phyloP scores from a whole-genome alignment of 2,888 invertebrate species.

The Artemia sp. region DNA sequence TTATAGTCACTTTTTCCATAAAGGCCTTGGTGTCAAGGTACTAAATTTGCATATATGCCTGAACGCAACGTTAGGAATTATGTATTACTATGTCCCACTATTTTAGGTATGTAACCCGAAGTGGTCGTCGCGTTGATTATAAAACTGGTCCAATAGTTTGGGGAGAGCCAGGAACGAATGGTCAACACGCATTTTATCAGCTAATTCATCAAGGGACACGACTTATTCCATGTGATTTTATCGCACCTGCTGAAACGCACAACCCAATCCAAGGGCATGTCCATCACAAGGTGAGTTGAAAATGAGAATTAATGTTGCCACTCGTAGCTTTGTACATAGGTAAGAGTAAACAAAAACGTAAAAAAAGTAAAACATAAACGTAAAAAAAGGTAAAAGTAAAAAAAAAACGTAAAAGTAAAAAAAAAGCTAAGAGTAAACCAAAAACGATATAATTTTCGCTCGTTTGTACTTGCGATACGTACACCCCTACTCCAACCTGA shows the following conservation, averaged over 20 bases:
- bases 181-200: constrained; percentile 99
- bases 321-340: neutral
- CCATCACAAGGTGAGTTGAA: neutral
- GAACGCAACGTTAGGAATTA: too few species aligned
- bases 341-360: constrained; percentile 9
- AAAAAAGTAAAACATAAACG: too few species aligned
- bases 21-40: too few species aligned
- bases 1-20: too few species aligned
- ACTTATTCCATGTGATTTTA: constrained; percentile 88
- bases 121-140: constrained; percentile 44
- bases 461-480: too few species aligned
- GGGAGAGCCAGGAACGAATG: constrained; percentile 99
- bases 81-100: too few species aligned
- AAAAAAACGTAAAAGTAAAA: too few species aligned
- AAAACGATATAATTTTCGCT: too few species aligned
- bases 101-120: constrained; percentile 48
- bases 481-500: too few species aligned
- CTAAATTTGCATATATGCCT: too few species aligned
- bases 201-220: constrained; percentile 86
- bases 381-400: too few species aligned
- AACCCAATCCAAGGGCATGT: constrained; percentile 51
- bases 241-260: constrained; percentile 78
- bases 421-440: neutral
- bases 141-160: constrained; percentile 67
- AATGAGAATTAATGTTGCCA: neutral